Evolutionary conservation across 2,888 invertebrate genomes (phyloP), one percentile per base, ranked within the genome.

Genomic region (Dinocampus coccinellae): DNA sequence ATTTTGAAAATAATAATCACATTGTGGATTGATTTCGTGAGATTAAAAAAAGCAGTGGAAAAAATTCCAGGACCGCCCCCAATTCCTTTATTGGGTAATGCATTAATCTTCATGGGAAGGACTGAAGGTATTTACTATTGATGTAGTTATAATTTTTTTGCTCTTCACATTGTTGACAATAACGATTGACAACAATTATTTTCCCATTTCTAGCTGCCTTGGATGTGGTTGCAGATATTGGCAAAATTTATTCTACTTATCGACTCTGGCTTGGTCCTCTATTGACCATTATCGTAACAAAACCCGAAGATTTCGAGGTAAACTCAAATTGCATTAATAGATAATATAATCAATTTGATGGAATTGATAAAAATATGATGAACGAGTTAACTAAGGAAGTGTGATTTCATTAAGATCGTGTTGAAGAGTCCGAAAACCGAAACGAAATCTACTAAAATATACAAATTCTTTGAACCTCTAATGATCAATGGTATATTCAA

Each of bases 71-170:
- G 67, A 29, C 67, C 67, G 2, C 58, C 60, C 10, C 58, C 67
- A 13, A n/a, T 67, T 33, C 67, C 67, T 33, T 47, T 67, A 13
- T 6, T 67, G 9, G 67, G 67, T 4, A 67, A 67, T 33, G 58
- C 67, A 6, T 26, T 67, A 11, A 33, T 47, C 1, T 67, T 67
- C 33, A 60, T 57, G 10, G 26, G 26, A 9, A 26, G 10, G 36
- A 3, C 57, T 16, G 39, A 57, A 0, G 65, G 65, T 66, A 55
- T 36, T 13, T 36, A 36, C 1, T 10, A 10, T 36, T 36, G 1
- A 10, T 36, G 10, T 9, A 36, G 1, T 9, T 9, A 36, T 36
- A 36, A 36, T 36, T 10, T 9, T 36, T 36, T 36, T 36, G n/a
- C n/a, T n/a, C n/a, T n/a, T n/a, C n/a, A n/a, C n/a, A n/a, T n/a